Percentiles rank a stretch among this genome's conserved stretches.
Evolutionary conservation across 2,113 vertebrate species (phyloP).

Genomic region (Dasyprocta punctata): DNA sequence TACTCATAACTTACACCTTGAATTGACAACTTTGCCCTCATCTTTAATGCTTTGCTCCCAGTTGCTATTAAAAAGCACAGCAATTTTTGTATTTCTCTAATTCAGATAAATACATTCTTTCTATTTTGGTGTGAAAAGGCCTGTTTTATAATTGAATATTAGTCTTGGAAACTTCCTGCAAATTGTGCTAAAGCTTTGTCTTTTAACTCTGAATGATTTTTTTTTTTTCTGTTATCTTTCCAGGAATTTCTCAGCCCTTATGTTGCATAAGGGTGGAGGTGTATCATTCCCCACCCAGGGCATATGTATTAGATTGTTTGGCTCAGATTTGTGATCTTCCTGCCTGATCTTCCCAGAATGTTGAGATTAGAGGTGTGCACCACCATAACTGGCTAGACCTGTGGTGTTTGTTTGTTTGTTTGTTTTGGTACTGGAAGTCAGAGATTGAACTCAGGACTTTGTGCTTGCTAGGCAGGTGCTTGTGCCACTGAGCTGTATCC

Average conservation of each 20-base stretch:
- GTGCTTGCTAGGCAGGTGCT: too few relatives aligned
- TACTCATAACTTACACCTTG: not conserved
- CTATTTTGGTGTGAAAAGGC: conserved; percentile 21
- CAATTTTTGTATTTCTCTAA: conserved; percentile 13
- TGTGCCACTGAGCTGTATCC: too few relatives aligned
- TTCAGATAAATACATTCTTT: conserved; percentile 13
- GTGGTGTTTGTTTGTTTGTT: not conserved
- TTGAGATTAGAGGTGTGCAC: not conserved
- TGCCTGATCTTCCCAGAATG: not conserved
- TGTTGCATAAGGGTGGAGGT: not conserved
- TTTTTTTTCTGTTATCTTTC: not conserved
- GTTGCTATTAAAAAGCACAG: not conserved
- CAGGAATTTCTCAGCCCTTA: not conserved
- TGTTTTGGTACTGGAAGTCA: too few relatives aligned
- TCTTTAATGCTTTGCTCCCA: conserved; percentile 26
- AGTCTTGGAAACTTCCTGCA: conserved; percentile 29
- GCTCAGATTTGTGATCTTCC: not conserved
- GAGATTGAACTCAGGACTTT: too few relatives aligned
- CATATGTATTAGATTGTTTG: conserved; percentile 32
- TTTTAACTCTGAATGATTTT: conserved; percentile 19
- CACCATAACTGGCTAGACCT: not conserved
- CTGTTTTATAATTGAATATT: conserved; percentile 25
- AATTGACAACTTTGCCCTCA: conserved; percentile 26
- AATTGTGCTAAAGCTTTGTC: not conserved
- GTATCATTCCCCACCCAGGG: not conserved